These are phyloP conservation scores for Ibidorhyncha struthersii DNA, from an alignment of 2,113 vertebrate genomes.

Conservation along the genomic window DNA sequence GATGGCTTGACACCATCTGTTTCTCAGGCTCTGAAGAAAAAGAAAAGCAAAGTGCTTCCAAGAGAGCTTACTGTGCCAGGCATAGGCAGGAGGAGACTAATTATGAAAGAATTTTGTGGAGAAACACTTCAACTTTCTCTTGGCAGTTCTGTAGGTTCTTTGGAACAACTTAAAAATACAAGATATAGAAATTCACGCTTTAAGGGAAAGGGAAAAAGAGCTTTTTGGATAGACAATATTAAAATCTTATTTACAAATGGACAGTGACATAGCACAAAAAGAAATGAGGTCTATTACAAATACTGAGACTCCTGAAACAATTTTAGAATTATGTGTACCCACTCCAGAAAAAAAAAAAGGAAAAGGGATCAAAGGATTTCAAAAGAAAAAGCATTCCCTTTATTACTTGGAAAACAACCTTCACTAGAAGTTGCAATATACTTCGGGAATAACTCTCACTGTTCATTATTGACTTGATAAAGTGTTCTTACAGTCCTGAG, in stretches of 20 bases:
- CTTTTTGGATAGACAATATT: not conserved
- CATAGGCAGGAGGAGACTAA: not conserved
- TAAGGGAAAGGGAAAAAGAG: fast-evolving
- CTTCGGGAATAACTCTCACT: not conserved
- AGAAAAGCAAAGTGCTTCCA: not conserved
- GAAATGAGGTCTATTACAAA: not conserved
- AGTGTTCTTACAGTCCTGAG: not conserved
- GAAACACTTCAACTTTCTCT: not conserved
- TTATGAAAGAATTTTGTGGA: not conserved
- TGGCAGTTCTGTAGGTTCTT: not conserved
- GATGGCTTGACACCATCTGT: not conserved
- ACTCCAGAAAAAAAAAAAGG: not conserved
- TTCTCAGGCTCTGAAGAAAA: not conserved
- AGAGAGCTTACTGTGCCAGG: not conserved
- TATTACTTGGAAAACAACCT: not conserved
- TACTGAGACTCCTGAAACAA: not conserved
- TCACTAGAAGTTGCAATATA: not conserved
- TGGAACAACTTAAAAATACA: not conserved
- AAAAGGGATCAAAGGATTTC: not conserved
- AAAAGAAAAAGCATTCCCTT: not conserved
- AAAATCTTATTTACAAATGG: not conserved
- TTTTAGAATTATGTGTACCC: not conserved
- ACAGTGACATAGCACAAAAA: not conserved
- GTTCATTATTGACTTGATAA: not conserved
- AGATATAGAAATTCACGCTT: not conserved